phyloP scores from a whole-genome alignment of 2,797 vertebrate species.

The Ptychadena robeensis region DNA sequence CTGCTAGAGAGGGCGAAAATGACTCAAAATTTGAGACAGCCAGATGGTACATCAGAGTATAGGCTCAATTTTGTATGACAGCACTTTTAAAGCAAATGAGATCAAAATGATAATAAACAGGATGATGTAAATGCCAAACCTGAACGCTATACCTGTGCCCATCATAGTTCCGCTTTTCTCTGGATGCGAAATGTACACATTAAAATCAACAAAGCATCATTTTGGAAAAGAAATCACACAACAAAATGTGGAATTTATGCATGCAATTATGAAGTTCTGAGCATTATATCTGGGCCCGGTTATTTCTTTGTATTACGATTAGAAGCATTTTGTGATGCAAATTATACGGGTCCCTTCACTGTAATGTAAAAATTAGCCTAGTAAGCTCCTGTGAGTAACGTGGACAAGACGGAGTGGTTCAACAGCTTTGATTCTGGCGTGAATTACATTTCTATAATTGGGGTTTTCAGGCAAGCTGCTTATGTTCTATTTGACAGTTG shows the following conservation, averaged over 20 bases:
- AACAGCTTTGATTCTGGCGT: conserved; percentile 28
- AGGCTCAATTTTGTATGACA: too few species aligned
- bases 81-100: not conserved
- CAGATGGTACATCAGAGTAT: too few species aligned
- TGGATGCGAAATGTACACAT: not conserved
- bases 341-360: not conserved
- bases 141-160: not conserved
- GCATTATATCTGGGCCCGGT: not conserved
- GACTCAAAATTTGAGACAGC: too few species aligned
- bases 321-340: not conserved
- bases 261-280: conserved; percentile 7
- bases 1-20: too few species aligned
- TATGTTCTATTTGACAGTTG: not conserved
- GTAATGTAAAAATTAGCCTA: not conserved
- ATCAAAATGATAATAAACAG: not conserved
- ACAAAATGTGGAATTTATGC: not conserved
- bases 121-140: not conserved
- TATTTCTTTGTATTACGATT: not conserved
- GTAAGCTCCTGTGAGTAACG: not conserved
- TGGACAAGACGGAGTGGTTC: not conserved
- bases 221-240: not conserved
- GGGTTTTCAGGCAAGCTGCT: not conserved
- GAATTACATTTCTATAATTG: conserved; percentile 41
- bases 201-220: not conserved
- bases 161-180: not conserved